Evolutionary conservation across 2,113 vertebrate genomes (phyloP).

Genomic region (Neogobius melanostomus): DNA sequence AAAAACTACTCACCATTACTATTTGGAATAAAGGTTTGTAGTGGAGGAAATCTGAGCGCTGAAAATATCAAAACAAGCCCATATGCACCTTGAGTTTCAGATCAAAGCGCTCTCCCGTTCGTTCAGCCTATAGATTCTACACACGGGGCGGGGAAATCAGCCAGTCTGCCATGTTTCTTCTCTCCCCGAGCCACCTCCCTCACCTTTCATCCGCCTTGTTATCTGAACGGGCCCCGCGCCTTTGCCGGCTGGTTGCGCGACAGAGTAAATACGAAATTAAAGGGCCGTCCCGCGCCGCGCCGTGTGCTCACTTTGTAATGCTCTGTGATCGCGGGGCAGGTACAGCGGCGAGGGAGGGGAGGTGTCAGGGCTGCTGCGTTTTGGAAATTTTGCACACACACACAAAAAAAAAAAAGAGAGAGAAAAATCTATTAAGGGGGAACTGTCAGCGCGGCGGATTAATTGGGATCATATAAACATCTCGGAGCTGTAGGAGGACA

Average conservation of each 20-base stretch:
- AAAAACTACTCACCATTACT: too few relatives aligned
- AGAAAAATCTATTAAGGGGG: constrained; percentile 38
- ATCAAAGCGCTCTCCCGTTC: constrained; percentile 64
- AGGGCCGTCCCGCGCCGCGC: constrained; percentile 18
- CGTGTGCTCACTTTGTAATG: constrained; percentile 40
- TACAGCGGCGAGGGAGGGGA: constrained; percentile 46
- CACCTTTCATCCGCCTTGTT: constrained; percentile 53
- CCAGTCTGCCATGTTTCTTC: constrained; percentile 20
- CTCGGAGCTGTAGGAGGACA: neutral
- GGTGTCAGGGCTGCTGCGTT: constrained; percentile 31
- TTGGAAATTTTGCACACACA: constrained; percentile 29
- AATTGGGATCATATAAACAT: constrained; percentile 36
- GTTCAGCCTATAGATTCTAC: constrained; percentile 60
- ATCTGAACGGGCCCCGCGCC: constrained; percentile 35
- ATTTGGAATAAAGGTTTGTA: too few relatives aligned
- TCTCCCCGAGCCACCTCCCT: constrained; percentile 17
- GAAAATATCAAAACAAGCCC: too few relatives aligned
- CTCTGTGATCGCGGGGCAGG: constrained; percentile 31
- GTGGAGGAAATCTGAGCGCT: too few relatives aligned
- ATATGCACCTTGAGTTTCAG: constrained; percentile 64
- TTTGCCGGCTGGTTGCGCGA: neutral
- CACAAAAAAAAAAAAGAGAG: constrained; percentile 11
- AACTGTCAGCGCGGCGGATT: constrained; percentile 40
- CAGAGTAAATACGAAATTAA: constrained; percentile 44
- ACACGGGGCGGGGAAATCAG: constrained; percentile 28